phyloP scores from a whole-genome alignment of 2,797 vertebrate species.

The Sebastes iracundus region DNA sequence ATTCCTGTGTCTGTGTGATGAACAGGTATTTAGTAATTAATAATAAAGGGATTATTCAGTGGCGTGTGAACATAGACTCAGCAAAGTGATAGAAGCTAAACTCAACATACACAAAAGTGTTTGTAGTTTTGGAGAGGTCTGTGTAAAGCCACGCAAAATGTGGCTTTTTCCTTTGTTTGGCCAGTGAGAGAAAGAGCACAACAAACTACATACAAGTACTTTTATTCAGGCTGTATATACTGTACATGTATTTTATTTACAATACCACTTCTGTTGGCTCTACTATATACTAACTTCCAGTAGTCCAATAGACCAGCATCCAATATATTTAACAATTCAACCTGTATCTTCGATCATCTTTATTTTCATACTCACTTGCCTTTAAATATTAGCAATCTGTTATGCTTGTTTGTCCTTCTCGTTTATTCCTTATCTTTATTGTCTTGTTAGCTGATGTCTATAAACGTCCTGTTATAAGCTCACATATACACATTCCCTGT shows the following conservation, averaged over 20 bases:
- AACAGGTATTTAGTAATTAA: no score
- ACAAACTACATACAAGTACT: neutral
- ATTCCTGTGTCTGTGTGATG: no score
- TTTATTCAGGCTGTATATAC: neutral
- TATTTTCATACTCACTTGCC: neutral
- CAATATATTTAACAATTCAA: neutral
- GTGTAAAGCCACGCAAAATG: no score
- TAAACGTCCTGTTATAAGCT: neutral
- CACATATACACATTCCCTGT: neutral
- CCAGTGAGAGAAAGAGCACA: no score
- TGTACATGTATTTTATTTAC: neutral
- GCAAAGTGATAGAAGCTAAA: no score
- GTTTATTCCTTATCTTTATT: neutral
- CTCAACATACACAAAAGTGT: no score
- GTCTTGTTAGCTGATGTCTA: neutral
- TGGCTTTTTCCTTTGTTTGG: no score
- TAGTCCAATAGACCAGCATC: neutral
- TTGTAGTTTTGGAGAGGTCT: no score
- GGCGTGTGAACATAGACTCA: no score
- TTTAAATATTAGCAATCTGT: neutral
- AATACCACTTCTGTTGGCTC: neutral
- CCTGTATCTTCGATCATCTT: neutral
- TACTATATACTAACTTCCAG: neutral
- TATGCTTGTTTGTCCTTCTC: neutral
- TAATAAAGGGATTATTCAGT: no score